Evolutionary conservation across 2,113 vertebrate genomes (phyloP), one percentile per base, ranked within the genome.

Genomic region (Polypterus senegalus): DNA sequence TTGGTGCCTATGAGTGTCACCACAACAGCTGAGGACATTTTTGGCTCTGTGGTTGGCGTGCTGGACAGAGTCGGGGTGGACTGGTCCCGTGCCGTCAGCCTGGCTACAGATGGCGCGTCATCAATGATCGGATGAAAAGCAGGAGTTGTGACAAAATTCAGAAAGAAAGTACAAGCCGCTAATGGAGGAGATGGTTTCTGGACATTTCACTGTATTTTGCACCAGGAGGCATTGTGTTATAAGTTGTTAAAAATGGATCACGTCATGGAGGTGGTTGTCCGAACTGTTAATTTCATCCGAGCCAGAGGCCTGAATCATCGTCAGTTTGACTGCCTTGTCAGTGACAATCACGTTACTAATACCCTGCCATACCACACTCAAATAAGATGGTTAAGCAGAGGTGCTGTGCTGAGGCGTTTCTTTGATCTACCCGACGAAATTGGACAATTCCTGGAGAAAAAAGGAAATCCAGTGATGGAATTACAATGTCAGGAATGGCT

Each of bases 121-220:
- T 66, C 65, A 62, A 67, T 67, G 62, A 45, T 57, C 11, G 52
- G 60, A 47, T 59, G 10, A 62, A 67, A 65, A 5, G 59, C 53
- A 63, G 61, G 61, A 3, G 53, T 7, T 27, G 2, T 27, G 27
- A 27, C 27, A 27, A 27, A 27, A 27, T 27, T 27, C 61, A 64
- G 5, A 7, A 63, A 69, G 10, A 69, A 66, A 48, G 60, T 69
- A 52, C 63, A 65, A 6, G 27, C 60, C 6, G 47, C 62, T 9
- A 66, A 62, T 52, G 58, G 63, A 65, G 61, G 63, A 7, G 1
- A 48, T 45, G 44, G 5, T 47, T 61, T 71, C 54, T 68, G 66
- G 66, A 54, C 49, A 53, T 65, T 70, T 70, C 63, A 70, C 9
- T 70, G 65, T 63, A 70, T 72, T 63, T 65, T 70, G 51, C 65